Conservation (phyloP, 1,140 invertebrate genomes). For the Aphaenogaster floridana region DNA sequence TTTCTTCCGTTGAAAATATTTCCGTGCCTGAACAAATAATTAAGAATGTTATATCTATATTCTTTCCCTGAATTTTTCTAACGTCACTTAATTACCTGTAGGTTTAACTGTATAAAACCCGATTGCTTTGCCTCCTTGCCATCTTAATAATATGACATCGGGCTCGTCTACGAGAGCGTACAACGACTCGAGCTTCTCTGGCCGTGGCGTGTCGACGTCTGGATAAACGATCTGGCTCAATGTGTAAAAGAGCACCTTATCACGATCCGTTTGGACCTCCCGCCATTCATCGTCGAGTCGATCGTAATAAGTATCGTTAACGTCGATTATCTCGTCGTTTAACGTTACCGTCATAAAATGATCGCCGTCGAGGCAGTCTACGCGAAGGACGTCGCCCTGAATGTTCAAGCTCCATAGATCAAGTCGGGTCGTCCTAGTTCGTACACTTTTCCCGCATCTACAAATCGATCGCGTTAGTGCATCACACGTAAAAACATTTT, state of each 20-base stretch:
- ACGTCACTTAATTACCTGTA: constrained; percentile 64
- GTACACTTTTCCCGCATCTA: constrained; percentile 22
- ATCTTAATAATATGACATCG: constrained; percentile 70
- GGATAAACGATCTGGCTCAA: constrained; percentile 74
- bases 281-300: constrained; percentile 65
- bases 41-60: neutral
- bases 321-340: constrained; percentile 63
- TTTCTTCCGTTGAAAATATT: constrained; percentile 50
- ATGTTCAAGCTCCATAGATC: constrained; percentile 61
- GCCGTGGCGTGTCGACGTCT: constrained; percentile 66
- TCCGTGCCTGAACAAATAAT: constrained; percentile 67
- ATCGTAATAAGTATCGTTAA: constrained; percentile 61
- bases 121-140: constrained; percentile 68
- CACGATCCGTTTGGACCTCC: constrained; percentile 63
- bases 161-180: constrained; percentile 66
- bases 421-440: neutral
- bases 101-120: constrained; percentile 77
- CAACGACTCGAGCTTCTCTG: constrained; percentile 69
- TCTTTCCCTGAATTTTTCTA: neutral
- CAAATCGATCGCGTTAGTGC: neutral
- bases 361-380: constrained; percentile 67
- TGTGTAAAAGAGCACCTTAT: constrained; percentile 72
- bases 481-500: neutral
- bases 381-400: constrained; percentile 43
- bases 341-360: constrained; percentile 63